Evolutionary conservation across 2,113 vertebrate species (phyloP), one percentile per base, ranked within the genome.

Genomic region (Campylomormyrus tamandua): DNA sequence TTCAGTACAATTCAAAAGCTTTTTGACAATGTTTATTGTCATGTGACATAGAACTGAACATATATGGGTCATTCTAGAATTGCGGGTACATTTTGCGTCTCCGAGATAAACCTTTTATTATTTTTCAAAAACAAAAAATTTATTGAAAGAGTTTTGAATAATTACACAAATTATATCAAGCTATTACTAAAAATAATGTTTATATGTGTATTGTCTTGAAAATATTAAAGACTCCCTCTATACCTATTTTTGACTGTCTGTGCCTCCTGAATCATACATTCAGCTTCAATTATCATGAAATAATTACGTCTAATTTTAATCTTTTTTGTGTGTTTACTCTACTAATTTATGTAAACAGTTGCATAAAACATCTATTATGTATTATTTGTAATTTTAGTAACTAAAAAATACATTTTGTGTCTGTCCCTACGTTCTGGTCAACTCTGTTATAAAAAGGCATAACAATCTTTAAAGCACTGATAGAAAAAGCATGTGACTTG

Each of bases 131-230:
- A 50, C 9, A 17, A 88, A 88, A 46, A 53, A 21, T 13, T 46
- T 45, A 88, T 46, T 88, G 56, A 88, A 88, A 58, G 19, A 88
- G 87, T 42, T 88, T 88, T 88, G 31, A 88, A 88, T 62, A 88
- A 88, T 88, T 62, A 88, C 46, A 88, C 87, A 49, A 88, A 56
- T 87, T 58, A 87, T 56, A 87, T 56, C 56, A 56, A 87, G 58
- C 56, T 88, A 62, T 88, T 56, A 88, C 56, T 88, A 42, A 88
- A 62, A 88, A 88, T 66, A 62, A 88, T 62, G 87, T 6, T 88
- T 88, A 39, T 62, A 62, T 53, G 39, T 24, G 39, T 42, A 62
- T 88, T 88, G 17, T 62, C 58, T 9, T 62, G 27, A 88, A 88
- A 88, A 88, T 88, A 56, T 56, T 87, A 52, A 53, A 50, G 21